Percentiles rank a stretch among this genome's conserved stretches.
Evolutionary conservation across 2,113 vertebrate genomes (phyloP).

Genomic region (Poeciliopsis occidentalis): DNA sequence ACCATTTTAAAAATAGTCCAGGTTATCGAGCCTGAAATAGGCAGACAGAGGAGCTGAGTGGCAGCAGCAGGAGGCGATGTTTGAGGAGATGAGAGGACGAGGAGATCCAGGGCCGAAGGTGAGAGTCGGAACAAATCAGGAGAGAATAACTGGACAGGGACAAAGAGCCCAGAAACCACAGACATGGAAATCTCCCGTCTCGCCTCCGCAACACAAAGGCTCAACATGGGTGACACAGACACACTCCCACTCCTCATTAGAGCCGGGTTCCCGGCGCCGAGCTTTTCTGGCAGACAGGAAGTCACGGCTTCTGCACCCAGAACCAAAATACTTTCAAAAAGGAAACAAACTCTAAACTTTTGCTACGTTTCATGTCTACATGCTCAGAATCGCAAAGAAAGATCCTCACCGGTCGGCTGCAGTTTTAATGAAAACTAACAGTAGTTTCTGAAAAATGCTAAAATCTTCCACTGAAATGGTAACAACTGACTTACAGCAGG

Average conservation of each 20-base stretch:
- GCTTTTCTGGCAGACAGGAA: constrained; percentile 12
- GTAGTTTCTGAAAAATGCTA: background rate
- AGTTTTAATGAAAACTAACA: background rate
- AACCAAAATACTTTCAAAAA: constrained; percentile 14
- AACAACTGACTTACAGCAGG: background rate
- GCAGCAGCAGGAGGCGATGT: constrained; percentile 7
- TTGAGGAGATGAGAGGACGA: constrained; percentile 6
- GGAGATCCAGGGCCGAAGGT: constrained; percentile 25
- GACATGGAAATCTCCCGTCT: constrained; percentile 58
- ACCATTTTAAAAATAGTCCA: too few relatives aligned
- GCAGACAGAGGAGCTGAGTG: background rate
- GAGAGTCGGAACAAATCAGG: constrained; percentile 37
- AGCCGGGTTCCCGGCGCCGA: constrained; percentile 13
- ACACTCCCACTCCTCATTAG: constrained; percentile 56
- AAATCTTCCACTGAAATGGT: background rate
- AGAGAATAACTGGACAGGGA: constrained; percentile 48
- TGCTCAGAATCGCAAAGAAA: constrained; percentile 1
- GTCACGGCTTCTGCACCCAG: background rate
- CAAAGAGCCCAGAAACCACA: constrained; percentile 43
- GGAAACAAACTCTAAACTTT: constrained; percentile 14
- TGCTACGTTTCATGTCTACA: background rate
- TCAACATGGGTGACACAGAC: constrained; percentile 44
- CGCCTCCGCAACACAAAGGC: constrained; percentile 42
- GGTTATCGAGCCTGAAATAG: too few relatives aligned
- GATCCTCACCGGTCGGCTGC: background rate